Base-by-base conservation (phyloP, 2,113 vertebrate genomes). In the Hippocampus comes region DNA sequence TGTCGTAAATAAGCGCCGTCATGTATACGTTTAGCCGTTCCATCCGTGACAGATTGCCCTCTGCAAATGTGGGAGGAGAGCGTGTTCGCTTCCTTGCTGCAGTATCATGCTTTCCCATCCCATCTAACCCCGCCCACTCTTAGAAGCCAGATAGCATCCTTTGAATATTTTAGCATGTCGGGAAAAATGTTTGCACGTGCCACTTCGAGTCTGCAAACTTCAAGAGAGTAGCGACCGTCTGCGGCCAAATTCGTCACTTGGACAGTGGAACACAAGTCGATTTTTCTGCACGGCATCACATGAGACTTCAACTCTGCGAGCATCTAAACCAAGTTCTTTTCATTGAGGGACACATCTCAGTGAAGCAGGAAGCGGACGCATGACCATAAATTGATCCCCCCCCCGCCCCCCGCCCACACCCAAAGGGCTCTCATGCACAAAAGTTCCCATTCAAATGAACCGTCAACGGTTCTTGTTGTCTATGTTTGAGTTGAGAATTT, bases 101-200 rank as follows among this genome's bases (percentile, higher is more conserved):
- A n/a, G 75, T 81, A 82, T 73, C 74, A 25, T 79, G 27, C 82
- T 73, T 78, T 67, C 21, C 71, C 27, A 21, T 3, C 71, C 27
- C 21, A 7, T 3, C 71, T 21, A 74, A 6, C 9, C 53, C 9
- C 71, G 23, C 15, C 17, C 20, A 69, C 27, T 76, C 43, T 1
- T 30, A 60, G 81, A 76, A 84, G 78, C 82, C 79, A 71, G 53
- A 74, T 66, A 30, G 56, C 82, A 83, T 71, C 65, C 80, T 70
- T 55, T 79, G 79, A 88, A 91, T 91, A 88, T 90, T 90, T 90
- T 38, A 87, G 73, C 78, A 42, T 73, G 70, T 73, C 75, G 65
- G 81, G 84, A 85, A 21, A 51, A 51, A 79, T 84, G 81, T 84
- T 84, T 84, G 78, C 77, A 25, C 43, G 64, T 82, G 72, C 76